phyloP scores from a whole-genome alignment of 2,797 vertebrate genomes.

The Nyctalus aviator region DNA sequence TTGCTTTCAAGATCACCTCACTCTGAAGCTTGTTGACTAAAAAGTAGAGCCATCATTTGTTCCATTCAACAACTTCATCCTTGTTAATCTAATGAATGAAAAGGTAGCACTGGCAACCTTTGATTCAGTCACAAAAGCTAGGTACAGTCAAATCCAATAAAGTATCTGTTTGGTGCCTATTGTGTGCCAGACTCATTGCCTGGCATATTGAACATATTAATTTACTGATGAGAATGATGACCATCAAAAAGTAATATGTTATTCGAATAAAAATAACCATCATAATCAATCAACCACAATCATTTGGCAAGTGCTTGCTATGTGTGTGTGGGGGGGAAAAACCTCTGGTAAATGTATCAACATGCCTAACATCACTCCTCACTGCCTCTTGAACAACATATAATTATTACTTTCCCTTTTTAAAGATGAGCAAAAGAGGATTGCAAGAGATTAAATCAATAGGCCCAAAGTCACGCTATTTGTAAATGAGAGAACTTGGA shows the following conservation, averaged over 20 bases:
- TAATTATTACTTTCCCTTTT: constrained; percentile 52
- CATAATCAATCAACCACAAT: constrained; percentile 1
- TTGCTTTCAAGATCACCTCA: neutral
- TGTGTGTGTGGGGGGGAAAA: neutral
- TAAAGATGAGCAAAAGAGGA: neutral
- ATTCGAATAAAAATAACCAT: neutral
- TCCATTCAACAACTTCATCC: neutral
- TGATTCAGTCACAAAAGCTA: neutral
- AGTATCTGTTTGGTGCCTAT: neutral
- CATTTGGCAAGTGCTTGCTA: neutral
- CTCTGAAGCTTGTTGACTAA: neutral
- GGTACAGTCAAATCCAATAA: neutral
- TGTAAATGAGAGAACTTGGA: constrained; percentile 20
- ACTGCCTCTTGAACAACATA: neutral
- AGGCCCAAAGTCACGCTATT: neutral
- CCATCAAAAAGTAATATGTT: neutral
- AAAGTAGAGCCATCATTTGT: constrained; percentile 10
- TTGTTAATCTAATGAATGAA: constrained; percentile 43
- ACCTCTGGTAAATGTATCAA: constrained; percentile 9
- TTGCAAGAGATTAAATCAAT: constrained; percentile 30
- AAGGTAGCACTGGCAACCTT: neutral
- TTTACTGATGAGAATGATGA: neutral
- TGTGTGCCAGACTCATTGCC: neutral
- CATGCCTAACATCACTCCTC: constrained; percentile 20
- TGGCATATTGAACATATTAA: neutral